Evolutionary conservation across 2,888 invertebrate species (phyloP).

Genomic region (Agonum fuliginosum): DNA sequence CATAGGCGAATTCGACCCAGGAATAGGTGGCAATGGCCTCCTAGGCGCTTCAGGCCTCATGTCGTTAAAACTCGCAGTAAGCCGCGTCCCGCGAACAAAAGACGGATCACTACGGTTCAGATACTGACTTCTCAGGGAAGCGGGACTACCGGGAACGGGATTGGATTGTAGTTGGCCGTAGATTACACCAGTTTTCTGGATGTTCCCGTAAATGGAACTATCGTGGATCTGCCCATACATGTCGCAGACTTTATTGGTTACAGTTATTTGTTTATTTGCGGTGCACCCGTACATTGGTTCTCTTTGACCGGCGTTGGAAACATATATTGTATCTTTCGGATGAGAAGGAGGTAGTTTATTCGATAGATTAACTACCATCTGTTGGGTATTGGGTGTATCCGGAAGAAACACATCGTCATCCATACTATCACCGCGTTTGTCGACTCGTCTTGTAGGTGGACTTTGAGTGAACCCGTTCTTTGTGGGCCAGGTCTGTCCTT

Average conservation of each 20-base stretch:
- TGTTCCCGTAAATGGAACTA: constrained; percentile 60
- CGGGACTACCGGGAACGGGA: constrained; percentile 62
- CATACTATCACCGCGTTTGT: constrained; percentile 62
- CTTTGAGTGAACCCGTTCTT: constrained; percentile 72
- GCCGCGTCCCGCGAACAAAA: constrained; percentile 70
- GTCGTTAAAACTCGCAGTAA: constrained; percentile 71
- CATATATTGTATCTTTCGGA: constrained; percentile 56
- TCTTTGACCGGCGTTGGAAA: constrained; percentile 46
- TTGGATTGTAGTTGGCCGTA: constrained; percentile 69
- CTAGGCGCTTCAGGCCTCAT: constrained; percentile 65
- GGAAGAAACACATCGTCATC: constrained; percentile 70
- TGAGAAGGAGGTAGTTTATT: constrained; percentile 37
- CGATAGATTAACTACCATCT: constrained; percentile 7
- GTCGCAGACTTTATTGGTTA: constrained; percentile 71
- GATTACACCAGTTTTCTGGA: constrained; percentile 68
- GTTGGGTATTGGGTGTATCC: constrained; percentile 27
- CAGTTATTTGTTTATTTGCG: constrained; percentile 66
- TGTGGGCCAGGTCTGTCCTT: constrained; percentile 72
- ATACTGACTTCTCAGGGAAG: constrained; percentile 64
- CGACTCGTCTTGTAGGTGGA: constrained; percentile 70
- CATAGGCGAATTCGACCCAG: constrained; percentile 74
- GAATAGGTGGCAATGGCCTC: constrained; percentile 51
- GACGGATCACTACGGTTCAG: constrained; percentile 64
- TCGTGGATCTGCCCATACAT: constrained; percentile 72
- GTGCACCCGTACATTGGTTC: constrained; percentile 61